A percentile compares a stretch with the other conserved stretches of the same genome.
Conservation (phyloP, 2,888 invertebrate genomes). For the Acrocyrtus sp. region DNA sequence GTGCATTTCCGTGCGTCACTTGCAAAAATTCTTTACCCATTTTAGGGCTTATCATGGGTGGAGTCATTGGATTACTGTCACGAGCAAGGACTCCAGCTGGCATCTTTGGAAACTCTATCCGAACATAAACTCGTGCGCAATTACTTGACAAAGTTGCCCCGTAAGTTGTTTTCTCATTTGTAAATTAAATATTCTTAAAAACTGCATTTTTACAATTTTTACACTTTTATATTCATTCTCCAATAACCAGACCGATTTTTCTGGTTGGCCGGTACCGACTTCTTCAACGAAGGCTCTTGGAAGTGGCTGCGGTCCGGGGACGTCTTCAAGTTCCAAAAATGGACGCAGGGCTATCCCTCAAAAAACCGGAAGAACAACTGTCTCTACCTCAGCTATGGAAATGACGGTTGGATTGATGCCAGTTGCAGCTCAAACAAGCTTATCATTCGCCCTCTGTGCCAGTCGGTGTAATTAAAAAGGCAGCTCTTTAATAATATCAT, state of each 20-base stretch:
- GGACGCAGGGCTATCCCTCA: constrained; percentile 53
- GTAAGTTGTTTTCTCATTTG: constrained; percentile 26
- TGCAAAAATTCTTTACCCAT: background rate
- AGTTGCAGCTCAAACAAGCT: constrained; percentile 47
- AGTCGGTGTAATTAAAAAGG: constrained; percentile 21
- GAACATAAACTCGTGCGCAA: constrained; percentile 49
- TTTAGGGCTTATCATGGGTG: constrained; percentile 44
- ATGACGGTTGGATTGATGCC: constrained; percentile 53
- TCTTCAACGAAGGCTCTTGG: constrained; percentile 52
- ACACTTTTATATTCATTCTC: background rate
- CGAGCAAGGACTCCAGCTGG: constrained; percentile 36
- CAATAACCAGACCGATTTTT: constrained; percentile 45
- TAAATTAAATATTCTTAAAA: background rate
- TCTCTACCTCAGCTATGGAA: constrained; percentile 50
- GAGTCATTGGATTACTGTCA: constrained; percentile 51
- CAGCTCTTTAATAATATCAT: no score
- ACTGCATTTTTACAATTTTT: no score
- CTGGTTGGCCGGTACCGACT: constrained; percentile 55
- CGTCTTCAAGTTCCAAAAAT: constrained; percentile 45
- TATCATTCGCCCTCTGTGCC: constrained; percentile 49
- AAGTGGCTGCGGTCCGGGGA: constrained; percentile 46
- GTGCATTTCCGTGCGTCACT: background rate
- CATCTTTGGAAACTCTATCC: constrained; percentile 36
- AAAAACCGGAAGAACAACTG: constrained; percentile 45
- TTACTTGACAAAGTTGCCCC: constrained; percentile 48